Base-by-base conservation (phyloP, 2,113 vertebrate species). In the Paralichthys olivaceus region DNA sequence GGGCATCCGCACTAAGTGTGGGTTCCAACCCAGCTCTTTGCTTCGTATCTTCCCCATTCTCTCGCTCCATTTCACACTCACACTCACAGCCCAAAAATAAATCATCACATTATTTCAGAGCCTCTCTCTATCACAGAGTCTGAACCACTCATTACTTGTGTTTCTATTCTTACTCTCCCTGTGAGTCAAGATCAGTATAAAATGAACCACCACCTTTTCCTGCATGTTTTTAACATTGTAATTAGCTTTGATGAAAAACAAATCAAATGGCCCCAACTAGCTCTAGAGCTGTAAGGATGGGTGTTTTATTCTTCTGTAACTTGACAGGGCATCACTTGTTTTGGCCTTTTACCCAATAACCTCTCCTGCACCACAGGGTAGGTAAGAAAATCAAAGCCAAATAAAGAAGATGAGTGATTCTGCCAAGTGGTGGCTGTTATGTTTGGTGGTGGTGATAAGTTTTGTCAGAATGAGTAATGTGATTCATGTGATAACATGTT, bases 331-430 rank as follows among this genome's bases (percentile, higher is more conserved):
- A 43, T 13, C 37, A 40, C 37, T 13, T 54, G 11, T 51, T 64
- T 26, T 1, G 28, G 37, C 63, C 32, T 58, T 17, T 55, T 68
- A 67, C 2, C 54, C 49, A 19, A 20, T 12, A 7, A 20, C 47
- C 47, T 49, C 19, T 49, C 15, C 49, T 64, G 55, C 37, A 26
- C 15, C 59, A 58, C 60, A 26, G 17, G 3, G 40, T 23, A 47
- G n/a, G 8, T 73, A 67, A 70, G 47, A 29, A 29, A 65, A 72
- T 75, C 54, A 76, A 72, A 75, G 12, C 12, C 26, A 67, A 56
- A 81, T 83, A 62, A 69, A 47, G 49, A 67, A n/a, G 43, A 58
- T 9, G 8, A 29, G 13, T 55, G 70, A 72, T 22, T 17, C 19
- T 53, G 20, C 49, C 49, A 51, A 1, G 43, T 1, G 49, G 19